Conservation (phyloP, 2,113 vertebrate genomes). For the Myrmecobius fasciatus region DNA sequence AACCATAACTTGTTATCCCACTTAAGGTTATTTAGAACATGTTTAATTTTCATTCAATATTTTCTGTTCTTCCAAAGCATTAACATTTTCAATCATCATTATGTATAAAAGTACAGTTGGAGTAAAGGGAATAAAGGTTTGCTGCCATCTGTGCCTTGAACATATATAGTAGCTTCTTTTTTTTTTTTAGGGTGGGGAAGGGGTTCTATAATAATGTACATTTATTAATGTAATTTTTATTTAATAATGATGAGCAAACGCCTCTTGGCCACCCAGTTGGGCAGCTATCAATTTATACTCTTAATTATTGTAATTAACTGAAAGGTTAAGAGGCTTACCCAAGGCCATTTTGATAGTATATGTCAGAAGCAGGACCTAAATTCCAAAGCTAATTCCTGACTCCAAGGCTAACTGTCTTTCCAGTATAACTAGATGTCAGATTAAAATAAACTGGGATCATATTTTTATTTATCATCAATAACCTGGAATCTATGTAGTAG, state of each 20-base stretch:
- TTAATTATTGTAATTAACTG: background rate
- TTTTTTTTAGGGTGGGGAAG: background rate
- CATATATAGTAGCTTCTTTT: background rate
- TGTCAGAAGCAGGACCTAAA: background rate
- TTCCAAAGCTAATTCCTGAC: no score
- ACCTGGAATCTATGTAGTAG: background rate
- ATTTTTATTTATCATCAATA: background rate
- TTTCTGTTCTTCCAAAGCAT: constrained; percentile 48
- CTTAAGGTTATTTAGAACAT: constrained; percentile 24
- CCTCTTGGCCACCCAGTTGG: background rate
- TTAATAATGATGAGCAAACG: background rate
- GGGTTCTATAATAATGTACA: no score
- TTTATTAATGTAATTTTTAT: background rate
- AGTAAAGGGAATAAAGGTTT: background rate
- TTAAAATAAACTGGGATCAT: background rate
- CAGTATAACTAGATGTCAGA: background rate
- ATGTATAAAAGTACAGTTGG: background rate
- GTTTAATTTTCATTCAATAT: constrained; percentile 58
- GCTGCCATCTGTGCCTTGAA: background rate
- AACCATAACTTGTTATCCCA: background rate
- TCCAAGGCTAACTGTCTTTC: background rate
- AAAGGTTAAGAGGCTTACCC: background rate
- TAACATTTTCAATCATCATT: fast-evolving
- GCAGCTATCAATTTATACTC: background rate
- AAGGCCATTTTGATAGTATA: background rate